A percentile compares a stretch with the other conserved stretches of the same genome.
These are phyloP conservation scores for Drosophila mayri DNA, from an alignment of 1,140 invertebrate species.

Conservation along the genomic window DNA sequence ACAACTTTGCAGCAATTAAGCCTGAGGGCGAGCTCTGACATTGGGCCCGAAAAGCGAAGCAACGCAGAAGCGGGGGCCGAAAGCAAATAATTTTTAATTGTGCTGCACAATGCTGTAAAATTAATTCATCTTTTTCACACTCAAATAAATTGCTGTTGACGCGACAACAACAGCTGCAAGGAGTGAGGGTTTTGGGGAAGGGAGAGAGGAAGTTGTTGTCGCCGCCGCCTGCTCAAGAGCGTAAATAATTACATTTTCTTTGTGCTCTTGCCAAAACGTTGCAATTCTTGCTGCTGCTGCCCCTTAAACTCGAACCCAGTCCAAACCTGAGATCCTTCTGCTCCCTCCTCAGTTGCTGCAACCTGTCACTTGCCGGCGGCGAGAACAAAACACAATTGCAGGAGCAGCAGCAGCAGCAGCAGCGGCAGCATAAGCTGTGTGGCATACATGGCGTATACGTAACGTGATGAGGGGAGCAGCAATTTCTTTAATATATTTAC, in stretches of 20 bases:
- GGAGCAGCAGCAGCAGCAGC: conserved; percentile 8
- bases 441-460: conserved; percentile 67
- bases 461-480: conserved; percentile 35
- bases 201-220: conserved; percentile 48
- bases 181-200: background rate
- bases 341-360: conserved; percentile 16
- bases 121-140: conserved; percentile 84
- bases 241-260: conserved; percentile 84
- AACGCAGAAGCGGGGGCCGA: conserved; percentile 12
- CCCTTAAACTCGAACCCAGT: conserved; percentile 18
- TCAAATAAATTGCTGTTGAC: conserved; percentile 82
- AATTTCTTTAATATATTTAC: conserved; percentile 84
- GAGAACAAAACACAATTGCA: conserved; percentile 22
- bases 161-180: conserved; percentile 62
- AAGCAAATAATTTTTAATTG: conserved; percentile 83
- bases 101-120: conserved; percentile 83
- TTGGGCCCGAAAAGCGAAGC: conserved; percentile 29
- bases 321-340: conserved; percentile 6
- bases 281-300: conserved; percentile 56
- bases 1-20: conserved; percentile 83
- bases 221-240: conserved; percentile 73
- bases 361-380: conserved; percentile 67
- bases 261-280: conserved; percentile 79
- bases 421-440: conserved; percentile 35
- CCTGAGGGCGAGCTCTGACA: conserved; percentile 65